Evolutionary conservation across 1,140 invertebrate species (phyloP), one percentile per base, ranked within the genome.

Genomic region (Drosophila saltans): DNA sequence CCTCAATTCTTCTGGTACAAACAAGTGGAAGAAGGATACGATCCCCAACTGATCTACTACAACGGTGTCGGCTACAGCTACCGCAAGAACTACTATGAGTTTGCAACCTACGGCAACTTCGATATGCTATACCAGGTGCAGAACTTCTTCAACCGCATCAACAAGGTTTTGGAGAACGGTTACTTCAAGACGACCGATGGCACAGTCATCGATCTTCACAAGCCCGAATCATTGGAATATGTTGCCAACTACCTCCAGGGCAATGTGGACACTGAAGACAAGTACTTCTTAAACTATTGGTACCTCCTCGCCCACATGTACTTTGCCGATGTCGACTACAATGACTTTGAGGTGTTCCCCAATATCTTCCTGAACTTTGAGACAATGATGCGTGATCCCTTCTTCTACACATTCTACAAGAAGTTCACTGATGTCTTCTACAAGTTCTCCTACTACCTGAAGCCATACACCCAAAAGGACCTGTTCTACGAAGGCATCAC

Each of bases 211-310:
- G 82, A 93, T 61, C 84, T 96, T 8, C 92, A 93, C 74, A 92
- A 91, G 7, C 91, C 93, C 4, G 93, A 94, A 21, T 92, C 93
- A 33, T 91, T 96, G 69, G 93, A 95, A 71, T 92, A 94, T 57
- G 92, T 97, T n/a, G 95, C 94, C 28, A 94, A 95, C 75, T 75
- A 96, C 2, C 94, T 96, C 58, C 94, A 96, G 93, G 93, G 94
- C 26, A 94, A 95, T 69, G 93, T 93, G 1, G 95, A 96, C 66
- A 95, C 94, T n/a, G 93, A 93, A 48, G 95, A 96, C 91, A 80
- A 79, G 4, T 91, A 93, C 45, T 96, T 92, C 66, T 93, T 93
- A 69, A 93, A 94, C 66, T 94, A 94, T 66, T 94, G 95, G 81
- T 93, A 94, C 80, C 67, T 92, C 52, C 92, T 92, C 68, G 90